Conservation (phyloP, 2,113 vertebrate genomes). For the Herpailurus yagouaroundi region DNA sequence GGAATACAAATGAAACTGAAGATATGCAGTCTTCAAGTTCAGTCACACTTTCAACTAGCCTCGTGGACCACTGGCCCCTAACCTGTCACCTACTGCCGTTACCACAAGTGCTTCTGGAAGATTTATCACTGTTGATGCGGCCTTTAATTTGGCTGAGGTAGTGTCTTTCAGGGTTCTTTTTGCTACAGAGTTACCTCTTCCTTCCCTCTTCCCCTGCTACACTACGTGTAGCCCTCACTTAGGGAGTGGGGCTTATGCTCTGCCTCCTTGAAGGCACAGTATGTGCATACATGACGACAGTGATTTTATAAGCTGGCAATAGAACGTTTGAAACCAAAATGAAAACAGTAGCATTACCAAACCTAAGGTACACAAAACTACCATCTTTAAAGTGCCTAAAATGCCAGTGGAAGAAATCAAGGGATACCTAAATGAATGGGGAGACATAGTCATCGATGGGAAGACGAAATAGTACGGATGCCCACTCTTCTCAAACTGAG, state of each 20-base stretch:
- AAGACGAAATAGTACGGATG: background rate
- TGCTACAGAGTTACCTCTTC: background rate
- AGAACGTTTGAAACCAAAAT: background rate
- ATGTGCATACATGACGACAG: background rate
- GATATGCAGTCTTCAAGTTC: background rate
- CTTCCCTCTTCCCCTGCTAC: background rate
- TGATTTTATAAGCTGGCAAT: background rate
- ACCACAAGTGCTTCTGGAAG: background rate
- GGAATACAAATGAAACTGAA: background rate
- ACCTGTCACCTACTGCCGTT: rapidly evolving
- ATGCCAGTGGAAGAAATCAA: background rate
- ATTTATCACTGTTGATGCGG: background rate
- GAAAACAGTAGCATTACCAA: background rate
- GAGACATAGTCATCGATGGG: background rate
- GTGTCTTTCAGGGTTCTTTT: background rate
- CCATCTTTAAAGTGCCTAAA: background rate
- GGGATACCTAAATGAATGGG: background rate
- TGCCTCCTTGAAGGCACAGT: background rate
- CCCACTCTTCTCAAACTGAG: background rate
- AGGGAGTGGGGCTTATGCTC: background rate
- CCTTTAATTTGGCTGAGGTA: background rate
- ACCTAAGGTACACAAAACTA: background rate
- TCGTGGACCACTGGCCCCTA: background rate
- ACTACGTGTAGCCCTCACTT: background rate
- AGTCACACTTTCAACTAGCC: background rate